These are phyloP conservation scores for Triops cancriformis DNA, from an alignment of 1,140 invertebrate species.

Conservation along the genomic window DNA sequence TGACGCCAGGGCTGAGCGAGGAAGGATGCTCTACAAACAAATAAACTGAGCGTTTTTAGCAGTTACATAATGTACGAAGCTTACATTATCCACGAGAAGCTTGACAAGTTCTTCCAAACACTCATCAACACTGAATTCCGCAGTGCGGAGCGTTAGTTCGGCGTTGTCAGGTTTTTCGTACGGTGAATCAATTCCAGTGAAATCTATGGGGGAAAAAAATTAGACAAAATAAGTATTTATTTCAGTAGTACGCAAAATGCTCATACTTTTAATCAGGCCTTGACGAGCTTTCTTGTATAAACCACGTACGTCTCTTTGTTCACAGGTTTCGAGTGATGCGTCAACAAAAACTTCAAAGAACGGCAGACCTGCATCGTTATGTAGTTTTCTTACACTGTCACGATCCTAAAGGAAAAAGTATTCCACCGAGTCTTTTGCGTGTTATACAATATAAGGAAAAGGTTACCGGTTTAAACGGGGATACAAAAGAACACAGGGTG, in stretches of 20 bases:
- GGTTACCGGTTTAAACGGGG: slow-evolving; percentile 78
- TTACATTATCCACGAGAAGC: slow-evolving; percentile 32
- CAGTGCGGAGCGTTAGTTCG: slow-evolving; percentile 79
- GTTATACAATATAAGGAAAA: neutral
- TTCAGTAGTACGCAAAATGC: neutral
- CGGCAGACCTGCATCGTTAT: slow-evolving; percentile 70
- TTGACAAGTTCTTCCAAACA: slow-evolving; percentile 51
- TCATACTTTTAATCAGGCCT: slow-evolving; percentile 71
- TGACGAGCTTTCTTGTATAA: slow-evolving; percentile 95
- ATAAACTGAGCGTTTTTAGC: slow-evolving; percentile 18
- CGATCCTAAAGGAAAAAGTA: slow-evolving; percentile 54
- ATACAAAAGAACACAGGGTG: slow-evolving; percentile 93
- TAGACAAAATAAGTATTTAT: neutral
- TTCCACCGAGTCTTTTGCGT: neutral
- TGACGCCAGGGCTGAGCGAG: slow-evolving; percentile 46
- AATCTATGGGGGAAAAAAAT: slow-evolving; percentile 50
- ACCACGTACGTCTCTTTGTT: slow-evolving; percentile 90
- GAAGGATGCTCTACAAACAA: slow-evolving; percentile 53
- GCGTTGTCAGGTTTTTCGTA: slow-evolving; percentile 84
- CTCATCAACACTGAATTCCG: slow-evolving; percentile 66
- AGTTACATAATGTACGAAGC: slow-evolving; percentile 24
- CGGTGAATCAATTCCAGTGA: slow-evolving; percentile 93
- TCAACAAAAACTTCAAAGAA: slow-evolving; percentile 97
- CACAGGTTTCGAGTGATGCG: slow-evolving; percentile 89
- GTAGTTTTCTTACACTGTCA: slow-evolving; percentile 76